Conservation (phyloP, 2,113 vertebrate genomes). For the Nymphicus hollandicus region DNA sequence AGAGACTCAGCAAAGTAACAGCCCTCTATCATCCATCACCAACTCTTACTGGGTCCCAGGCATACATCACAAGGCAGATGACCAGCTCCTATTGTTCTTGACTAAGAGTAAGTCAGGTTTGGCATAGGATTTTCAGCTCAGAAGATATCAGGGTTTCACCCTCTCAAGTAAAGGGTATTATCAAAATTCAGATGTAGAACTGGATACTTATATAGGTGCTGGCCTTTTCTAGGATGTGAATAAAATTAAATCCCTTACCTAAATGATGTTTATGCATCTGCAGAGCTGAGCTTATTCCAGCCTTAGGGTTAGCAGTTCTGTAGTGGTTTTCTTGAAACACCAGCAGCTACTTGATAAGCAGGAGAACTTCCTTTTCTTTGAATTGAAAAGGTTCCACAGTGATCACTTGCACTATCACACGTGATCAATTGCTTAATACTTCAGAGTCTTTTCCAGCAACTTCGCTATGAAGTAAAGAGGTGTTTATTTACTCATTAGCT, state of each 20-base stretch:
- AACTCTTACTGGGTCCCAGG: not conserved
- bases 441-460: not conserved
- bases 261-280: not conserved
- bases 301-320: not conserved
- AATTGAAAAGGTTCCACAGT: not conserved
- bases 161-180: not conserved
- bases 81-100: conserved; percentile 3
- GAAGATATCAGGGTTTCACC: not conserved
- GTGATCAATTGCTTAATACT: not conserved
- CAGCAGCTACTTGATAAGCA: not conserved
- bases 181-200: not conserved
- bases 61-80: not conserved
- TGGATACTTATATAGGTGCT: not conserved
- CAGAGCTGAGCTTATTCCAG: not conserved
- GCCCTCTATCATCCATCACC: not conserved
- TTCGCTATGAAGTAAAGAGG: not conserved
- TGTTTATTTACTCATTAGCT: not conserved
- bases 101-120: conserved; percentile 3
- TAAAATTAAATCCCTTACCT: not conserved
- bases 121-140: not conserved
- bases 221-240: not conserved
- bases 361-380: not conserved
- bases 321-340: not conserved
- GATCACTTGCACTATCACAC: not conserved
- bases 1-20: not conserved